These are phyloP conservation scores for Neosilurus hyrtlii DNA, from an alignment of 2,797 vertebrate genomes.

Conservation along the genomic window DNA sequence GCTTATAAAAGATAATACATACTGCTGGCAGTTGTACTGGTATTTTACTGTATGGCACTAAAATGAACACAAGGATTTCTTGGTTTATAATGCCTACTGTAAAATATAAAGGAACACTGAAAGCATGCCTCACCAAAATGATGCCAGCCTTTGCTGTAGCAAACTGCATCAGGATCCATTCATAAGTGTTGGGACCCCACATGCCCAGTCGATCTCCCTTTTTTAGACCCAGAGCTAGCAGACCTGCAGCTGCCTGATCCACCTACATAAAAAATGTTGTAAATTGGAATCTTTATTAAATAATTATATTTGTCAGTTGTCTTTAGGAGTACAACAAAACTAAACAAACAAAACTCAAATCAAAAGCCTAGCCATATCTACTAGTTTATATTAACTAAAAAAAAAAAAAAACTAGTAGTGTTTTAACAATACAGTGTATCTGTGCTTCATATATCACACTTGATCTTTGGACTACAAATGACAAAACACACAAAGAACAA, in stretches of 20 bases:
- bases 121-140: constrained; percentile 80
- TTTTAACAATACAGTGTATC: background rate
- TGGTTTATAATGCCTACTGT: background rate
- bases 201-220: constrained; percentile 88
- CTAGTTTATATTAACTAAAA: background rate
- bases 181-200: constrained; percentile 91
- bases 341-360: background rate
- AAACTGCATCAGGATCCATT: constrained; percentile 88
- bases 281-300: background rate
- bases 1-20: background rate
- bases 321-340: background rate
- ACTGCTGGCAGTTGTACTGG: too few species aligned
- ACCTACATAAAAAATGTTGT: constrained; percentile 72
- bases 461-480: constrained; percentile 13
- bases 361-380: background rate
- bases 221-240: constrained; percentile 83
- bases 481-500: background rate
- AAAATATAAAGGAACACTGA: background rate
- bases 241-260: constrained; percentile 83
- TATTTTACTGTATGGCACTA: background rate
- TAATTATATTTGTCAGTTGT: background rate
- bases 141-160: constrained; percentile 91
- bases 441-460: background rate
- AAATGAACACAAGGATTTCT: background rate
- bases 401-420: background rate